Evolutionary conservation across 2,797 vertebrate genomes (phyloP), one percentile per base, ranked within the genome.

Genomic region (Potorous gilbertii): DNA sequence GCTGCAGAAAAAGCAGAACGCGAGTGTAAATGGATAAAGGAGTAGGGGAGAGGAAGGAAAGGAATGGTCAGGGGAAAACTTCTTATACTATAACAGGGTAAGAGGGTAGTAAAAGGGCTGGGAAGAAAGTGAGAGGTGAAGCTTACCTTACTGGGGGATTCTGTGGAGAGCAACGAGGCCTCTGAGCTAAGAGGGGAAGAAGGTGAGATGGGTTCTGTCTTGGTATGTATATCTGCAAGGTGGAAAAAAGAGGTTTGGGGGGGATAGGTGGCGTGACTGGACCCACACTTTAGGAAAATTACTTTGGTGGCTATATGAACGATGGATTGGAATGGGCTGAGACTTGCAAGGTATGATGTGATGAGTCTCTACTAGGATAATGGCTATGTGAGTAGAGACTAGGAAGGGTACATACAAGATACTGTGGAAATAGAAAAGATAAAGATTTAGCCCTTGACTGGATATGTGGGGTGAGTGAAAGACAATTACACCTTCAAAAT

Each of bases 191-290:
- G 16, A 16, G 97, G 97, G 10, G 98, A 97, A 56, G 97, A 97
- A 0, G 98, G 98, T 56, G 98, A 98, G 50, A 91, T 92, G 1
- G 98, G 98, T 5, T 98, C 98, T 29, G 55, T 55, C 97, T 98
- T 98, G 92, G 98, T 97, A 46, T 98, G 97, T 55, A 97, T 94
- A 94, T 97, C 98, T 98, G 94, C 16, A 66, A 90, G 40, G 92
- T 5, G n/a, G 55, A n/a, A 91, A 24, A 66, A 46, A 40, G 29
- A 34, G 4, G 28, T n/a, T 40, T n/a, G n/a, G 91, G 56, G 13
- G 11, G n/a, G 21, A 55, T 4, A 55, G 55, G 34, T 29, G 55
- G 55, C 4, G 12, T 27, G 55, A 34, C 1, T 46, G 74, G 40
- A 46, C 40, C 21, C 24, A 81, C 21, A 46, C 40, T 46, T 40